Conservation (phyloP, 1,140 invertebrate genomes). For the Anastrepha obliqua region DNA sequence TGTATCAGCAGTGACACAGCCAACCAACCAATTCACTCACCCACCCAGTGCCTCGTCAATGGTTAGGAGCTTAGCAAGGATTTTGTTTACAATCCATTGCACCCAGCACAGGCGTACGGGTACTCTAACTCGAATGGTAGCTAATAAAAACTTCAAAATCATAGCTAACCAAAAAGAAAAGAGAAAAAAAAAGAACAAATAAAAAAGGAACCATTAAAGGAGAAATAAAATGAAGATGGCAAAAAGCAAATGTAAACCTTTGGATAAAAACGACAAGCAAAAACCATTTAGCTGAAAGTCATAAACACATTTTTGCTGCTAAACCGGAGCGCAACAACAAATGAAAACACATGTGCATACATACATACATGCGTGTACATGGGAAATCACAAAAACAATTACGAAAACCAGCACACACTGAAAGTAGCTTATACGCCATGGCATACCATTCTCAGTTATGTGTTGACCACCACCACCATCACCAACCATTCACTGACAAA, state of each 20-base stretch:
- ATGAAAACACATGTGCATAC: background rate
- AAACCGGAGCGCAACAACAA: conserved; percentile 6
- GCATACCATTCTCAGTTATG: conserved; percentile 10
- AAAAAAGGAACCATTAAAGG: conserved; percentile 1
- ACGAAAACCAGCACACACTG: background rate
- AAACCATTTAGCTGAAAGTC: conserved; percentile 44
- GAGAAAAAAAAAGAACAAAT: background rate
- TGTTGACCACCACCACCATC: background rate
- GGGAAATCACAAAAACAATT: conserved; percentile 27
- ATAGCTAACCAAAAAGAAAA: background rate
- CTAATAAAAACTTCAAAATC: conserved; percentile 52
- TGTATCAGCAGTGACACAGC: conserved; percentile 33
- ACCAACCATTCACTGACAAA: background rate
- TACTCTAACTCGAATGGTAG: background rate
- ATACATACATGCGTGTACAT: background rate
- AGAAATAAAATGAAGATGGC: conserved; percentile 9
- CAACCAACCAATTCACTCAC: background rate
- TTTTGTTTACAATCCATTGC: conserved; percentile 1
- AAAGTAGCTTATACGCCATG: conserved; percentile 35
- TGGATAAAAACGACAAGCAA: conserved; percentile 47
- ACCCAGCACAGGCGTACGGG: background rate
- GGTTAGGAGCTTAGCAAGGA: conserved; percentile 23
- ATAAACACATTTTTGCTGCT: conserved; percentile 50
- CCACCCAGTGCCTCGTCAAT: background rate
- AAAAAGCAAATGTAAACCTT: conserved; percentile 16